Percentiles rank a stretch among this genome's conserved stretches.
Conservation (phyloP, 2,113 vertebrate species). For the Oenanthe melanoleuca region DNA sequence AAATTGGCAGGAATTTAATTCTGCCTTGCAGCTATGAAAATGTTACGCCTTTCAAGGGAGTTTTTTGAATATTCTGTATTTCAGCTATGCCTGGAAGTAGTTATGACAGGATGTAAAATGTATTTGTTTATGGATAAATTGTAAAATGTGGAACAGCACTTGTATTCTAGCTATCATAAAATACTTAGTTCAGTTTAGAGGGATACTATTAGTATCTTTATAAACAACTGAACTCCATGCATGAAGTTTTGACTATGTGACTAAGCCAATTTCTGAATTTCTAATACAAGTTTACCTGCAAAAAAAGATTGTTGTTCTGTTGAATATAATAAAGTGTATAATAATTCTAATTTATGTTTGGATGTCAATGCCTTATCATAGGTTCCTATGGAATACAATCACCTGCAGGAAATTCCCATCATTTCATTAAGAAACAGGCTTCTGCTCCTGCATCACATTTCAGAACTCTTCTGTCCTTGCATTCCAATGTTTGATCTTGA, state of each 20-base stretch:
- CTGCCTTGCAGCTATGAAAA: neutral
- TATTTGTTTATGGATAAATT: neutral
- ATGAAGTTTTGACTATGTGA: neutral
- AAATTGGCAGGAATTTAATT: neutral
- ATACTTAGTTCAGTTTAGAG: neutral
- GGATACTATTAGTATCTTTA: neutral
- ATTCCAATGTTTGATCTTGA: conserved; percentile 99
- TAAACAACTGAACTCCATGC: neutral
- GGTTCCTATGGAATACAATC: conserved; percentile 99
- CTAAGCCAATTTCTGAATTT: neutral
- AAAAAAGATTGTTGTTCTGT: neutral
- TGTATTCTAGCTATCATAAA: neutral
- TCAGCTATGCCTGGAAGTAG: neutral
- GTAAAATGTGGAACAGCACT: neutral
- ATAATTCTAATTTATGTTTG: neutral
- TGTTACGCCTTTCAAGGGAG: neutral
- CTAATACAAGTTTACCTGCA: neutral
- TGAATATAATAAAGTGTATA: neutral
- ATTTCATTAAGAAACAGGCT: conserved; percentile 91
- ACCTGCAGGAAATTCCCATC: conserved; percentile 93
- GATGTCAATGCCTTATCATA: conserved; percentile 40
- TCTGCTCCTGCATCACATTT: conserved; percentile 95
- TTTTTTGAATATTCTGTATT: neutral
- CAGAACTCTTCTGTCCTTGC: conserved; percentile 97
- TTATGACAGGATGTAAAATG: neutral